Conservation (phyloP, 2,888 invertebrate species). For the Anagyrus pseudococci region DNA sequence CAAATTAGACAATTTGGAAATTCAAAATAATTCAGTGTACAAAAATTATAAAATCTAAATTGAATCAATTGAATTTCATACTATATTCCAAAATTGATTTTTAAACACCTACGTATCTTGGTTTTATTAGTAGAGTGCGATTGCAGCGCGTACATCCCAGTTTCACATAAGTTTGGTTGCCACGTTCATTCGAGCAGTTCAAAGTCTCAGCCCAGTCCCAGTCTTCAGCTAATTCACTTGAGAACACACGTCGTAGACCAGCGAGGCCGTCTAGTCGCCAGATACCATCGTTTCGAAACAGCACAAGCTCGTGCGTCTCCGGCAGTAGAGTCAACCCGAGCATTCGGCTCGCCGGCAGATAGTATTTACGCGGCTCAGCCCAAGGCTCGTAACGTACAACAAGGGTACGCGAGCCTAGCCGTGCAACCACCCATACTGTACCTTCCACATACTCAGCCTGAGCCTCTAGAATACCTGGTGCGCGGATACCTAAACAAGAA, state of each 20-base stretch:
- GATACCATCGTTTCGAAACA: conserved; percentile 49
- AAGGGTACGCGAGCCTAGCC: conserved; percentile 42
- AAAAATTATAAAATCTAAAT: no score
- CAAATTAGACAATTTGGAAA: no score
- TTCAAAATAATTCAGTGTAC: no score
- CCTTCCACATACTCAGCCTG: conserved; percentile 36
- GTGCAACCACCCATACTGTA: conserved; percentile 48
- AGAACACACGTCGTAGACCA: conserved; percentile 43
- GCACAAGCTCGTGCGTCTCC: conserved; percentile 43
- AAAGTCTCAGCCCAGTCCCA: no score
- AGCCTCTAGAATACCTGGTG: conserved; percentile 44
- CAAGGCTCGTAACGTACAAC: conserved; percentile 46
- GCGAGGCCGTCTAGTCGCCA: conserved; percentile 51
- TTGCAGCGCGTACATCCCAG: no score
- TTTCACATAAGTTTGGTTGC: no score
- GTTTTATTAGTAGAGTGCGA: conserved; percentile 42
- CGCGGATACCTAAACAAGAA: conserved; percentile 41
- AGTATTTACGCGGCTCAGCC: conserved; percentile 29
- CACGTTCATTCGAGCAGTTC: no score
- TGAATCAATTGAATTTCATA: no score
- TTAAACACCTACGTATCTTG: conserved; percentile 45
- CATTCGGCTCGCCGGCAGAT: conserved; percentile 12
- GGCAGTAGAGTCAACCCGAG: conserved; percentile 4
- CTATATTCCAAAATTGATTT: no score
- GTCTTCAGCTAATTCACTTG: no score